Percentiles rank a stretch among this genome's conserved stretches.
Evolutionary conservation across 2,113 vertebrate species (phyloP).

Genomic region (Henicopernis longicauda): DNA sequence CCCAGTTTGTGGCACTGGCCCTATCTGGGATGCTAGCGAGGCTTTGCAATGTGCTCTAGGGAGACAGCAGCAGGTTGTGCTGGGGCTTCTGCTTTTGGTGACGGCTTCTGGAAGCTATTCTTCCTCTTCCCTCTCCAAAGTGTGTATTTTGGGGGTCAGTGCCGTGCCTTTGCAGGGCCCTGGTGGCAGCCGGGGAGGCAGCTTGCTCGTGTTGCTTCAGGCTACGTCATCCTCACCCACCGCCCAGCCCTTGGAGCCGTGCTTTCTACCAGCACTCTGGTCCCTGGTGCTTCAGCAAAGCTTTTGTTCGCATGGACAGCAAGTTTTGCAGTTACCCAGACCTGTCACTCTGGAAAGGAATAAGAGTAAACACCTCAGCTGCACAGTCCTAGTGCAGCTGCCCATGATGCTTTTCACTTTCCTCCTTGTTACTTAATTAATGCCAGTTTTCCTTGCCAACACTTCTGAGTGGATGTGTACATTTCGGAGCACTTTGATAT

Average conservation of each 20-base stretch:
- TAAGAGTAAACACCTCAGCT: not conserved
- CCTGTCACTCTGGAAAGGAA: not conserved
- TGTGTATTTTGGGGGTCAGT: not conserved
- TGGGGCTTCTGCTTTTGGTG: not conserved
- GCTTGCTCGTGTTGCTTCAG: not conserved
- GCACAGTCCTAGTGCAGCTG: not conserved
- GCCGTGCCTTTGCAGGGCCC: not conserved
- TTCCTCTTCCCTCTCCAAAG: not conserved
- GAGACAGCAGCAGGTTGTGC: not conserved
- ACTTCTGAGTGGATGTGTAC: not conserved
- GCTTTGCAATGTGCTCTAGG: accelerated
- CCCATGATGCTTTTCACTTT: not conserved
- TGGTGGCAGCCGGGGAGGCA: not conserved
- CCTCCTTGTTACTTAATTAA: not conserved
- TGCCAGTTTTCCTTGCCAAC: not conserved
- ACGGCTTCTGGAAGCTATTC: not conserved
- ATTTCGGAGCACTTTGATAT: not conserved
- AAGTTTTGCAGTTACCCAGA: not conserved
- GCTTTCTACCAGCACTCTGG: not conserved
- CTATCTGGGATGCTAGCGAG: accelerated
- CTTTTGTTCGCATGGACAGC: not conserved
- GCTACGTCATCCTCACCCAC: accelerated
- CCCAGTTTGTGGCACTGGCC: not conserved
- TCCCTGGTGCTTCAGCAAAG: not conserved
- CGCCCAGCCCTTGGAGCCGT: not conserved